These are phyloP conservation scores for Drosophila rhopaloa DNA, from an alignment of 1,140 invertebrate genomes.

Conservation along the genomic window DNA sequence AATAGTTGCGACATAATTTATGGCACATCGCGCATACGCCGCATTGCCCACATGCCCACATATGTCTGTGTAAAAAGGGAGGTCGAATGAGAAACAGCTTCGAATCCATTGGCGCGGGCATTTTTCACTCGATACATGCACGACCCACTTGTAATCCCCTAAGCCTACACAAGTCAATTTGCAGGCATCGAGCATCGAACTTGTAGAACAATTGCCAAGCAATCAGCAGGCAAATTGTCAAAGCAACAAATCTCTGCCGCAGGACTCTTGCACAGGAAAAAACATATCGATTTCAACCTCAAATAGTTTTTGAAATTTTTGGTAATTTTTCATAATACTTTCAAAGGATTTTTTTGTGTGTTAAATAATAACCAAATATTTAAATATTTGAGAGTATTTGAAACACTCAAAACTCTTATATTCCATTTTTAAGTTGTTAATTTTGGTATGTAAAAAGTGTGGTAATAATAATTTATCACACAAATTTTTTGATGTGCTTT, in stretches of 20 bases:
- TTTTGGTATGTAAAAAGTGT: too few relatives aligned
- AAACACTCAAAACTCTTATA: too few relatives aligned
- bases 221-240: constrained; percentile 49
- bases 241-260: constrained; percentile 25
- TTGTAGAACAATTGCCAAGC: constrained; percentile 38
- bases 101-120: constrained; percentile 16
- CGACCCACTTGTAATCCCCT: constrained; percentile 19
- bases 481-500: too few relatives aligned
- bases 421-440: too few relatives aligned
- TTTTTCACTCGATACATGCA: constrained; percentile 35
- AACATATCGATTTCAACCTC: not conserved
- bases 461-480: too few relatives aligned
- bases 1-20: constrained; percentile 60
- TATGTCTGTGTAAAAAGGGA: constrained; percentile 12
- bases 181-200: constrained; percentile 22
- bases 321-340: too few relatives aligned
- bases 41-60: constrained; percentile 46
- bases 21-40: constrained; percentile 64
- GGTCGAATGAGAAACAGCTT: constrained; percentile 18
- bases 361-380: too few relatives aligned
- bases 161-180: constrained; percentile 60
- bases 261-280: constrained; percentile 13
- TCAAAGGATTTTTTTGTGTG: too few relatives aligned
- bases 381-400: too few relatives aligned
- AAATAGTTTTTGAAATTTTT: not conserved